phyloP scores from a whole-genome alignment of 1,140 invertebrate species.

The Helicoverpa armigera region DNA sequence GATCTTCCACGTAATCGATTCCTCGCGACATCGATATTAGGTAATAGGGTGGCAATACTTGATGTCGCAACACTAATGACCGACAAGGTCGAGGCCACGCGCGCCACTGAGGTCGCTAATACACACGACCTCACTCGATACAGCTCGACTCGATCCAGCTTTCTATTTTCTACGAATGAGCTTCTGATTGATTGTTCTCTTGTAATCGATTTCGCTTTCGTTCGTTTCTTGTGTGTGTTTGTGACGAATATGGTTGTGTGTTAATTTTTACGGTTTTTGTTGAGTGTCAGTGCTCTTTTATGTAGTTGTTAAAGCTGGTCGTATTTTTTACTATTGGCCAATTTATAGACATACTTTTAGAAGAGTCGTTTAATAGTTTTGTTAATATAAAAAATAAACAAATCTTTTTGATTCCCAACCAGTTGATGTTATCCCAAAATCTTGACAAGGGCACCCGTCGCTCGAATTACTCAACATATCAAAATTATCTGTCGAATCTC shows the following conservation, averaged over 20 bases:
- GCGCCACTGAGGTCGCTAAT: slow-evolving; percentile 41
- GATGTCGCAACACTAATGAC: slow-evolving; percentile 47
- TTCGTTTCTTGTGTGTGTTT: slow-evolving; percentile 15
- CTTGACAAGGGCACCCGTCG: background rate
- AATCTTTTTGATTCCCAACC: no score
- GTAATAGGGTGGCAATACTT: slow-evolving; percentile 41
- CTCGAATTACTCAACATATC: slow-evolving; percentile 35
- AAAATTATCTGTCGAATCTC: slow-evolving; percentile 54
- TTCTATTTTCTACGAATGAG: slow-evolving; percentile 47
- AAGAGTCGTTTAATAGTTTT: no score
- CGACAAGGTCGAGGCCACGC: slow-evolving; percentile 53
- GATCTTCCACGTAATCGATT: slow-evolving; percentile 39
- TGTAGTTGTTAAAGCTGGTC: no score
- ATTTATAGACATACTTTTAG: no score
- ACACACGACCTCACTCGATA: slow-evolving; percentile 15
- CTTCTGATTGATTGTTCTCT: slow-evolving; percentile 27
- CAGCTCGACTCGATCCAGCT: slow-evolving; percentile 10
- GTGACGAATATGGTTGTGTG: background rate
- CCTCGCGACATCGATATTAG: slow-evolving; percentile 46
- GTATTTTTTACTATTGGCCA: no score
- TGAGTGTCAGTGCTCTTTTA: background rate
- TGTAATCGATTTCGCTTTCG: slow-evolving; percentile 35
- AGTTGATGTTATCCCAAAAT: background rate
- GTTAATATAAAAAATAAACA: background rate
- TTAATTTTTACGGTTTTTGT: background rate